phyloP scores from a whole-genome alignment of 2,113 vertebrate species.

The Eonycteris spelaea region DNA sequence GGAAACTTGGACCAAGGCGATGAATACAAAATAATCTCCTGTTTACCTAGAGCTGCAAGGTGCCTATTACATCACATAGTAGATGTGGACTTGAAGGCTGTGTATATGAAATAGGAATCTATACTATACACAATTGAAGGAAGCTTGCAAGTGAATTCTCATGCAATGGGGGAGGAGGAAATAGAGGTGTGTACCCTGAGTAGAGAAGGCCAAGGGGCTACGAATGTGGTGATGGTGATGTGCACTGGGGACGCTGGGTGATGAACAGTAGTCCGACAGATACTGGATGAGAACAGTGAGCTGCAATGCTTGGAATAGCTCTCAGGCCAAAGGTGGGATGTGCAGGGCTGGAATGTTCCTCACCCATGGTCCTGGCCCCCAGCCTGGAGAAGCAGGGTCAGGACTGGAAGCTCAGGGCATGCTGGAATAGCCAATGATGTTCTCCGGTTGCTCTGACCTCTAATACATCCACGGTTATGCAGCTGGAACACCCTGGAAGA shows the following conservation, averaged over 20 bases:
- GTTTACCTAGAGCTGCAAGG: neutral
- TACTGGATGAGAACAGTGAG: neutral
- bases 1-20: neutral
- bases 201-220: neutral
- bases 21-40: neutral
- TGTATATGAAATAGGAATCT: neutral
- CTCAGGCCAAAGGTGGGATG: neutral
- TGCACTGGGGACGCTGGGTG: neutral
- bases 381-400: neutral
- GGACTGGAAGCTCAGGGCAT: neutral
- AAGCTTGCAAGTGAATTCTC: neutral
- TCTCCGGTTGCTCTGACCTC: neutral
- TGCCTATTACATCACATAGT: neutral
- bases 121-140: neutral
- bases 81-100: neutral
- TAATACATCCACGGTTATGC: neutral
- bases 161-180: neutral
- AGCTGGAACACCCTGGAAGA: neutral
- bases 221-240: neutral
- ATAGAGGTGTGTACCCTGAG: neutral
- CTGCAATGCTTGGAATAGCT: neutral
- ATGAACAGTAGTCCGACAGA: neutral
- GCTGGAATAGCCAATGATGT: neutral
- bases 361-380: neutral
- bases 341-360: neutral